Evolutionary conservation across 1,140 invertebrate species (phyloP).

Genomic region (Stenopsyche tienmushanensis): DNA sequence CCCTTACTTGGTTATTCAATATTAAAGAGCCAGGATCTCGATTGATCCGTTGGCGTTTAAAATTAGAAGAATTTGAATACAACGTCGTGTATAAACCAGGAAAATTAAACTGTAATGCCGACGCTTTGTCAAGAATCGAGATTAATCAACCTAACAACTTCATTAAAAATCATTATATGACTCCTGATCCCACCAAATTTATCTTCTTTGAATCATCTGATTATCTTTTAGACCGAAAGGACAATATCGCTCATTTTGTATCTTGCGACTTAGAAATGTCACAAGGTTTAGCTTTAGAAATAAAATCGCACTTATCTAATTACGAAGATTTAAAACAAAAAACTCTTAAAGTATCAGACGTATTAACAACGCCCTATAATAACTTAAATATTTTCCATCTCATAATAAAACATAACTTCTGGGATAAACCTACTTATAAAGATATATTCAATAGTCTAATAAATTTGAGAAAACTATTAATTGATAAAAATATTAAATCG

Average conservation of each 20-base stretch:
- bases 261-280: slow-evolving; percentile 11
- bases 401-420: slow-evolving; percentile 35
- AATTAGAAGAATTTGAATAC: slow-evolving; percentile 51
- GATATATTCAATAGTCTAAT: slow-evolving; percentile 31
- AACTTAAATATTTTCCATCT: slow-evolving; percentile 27
- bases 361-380: neutral
- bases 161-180: too few relatives aligned
- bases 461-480: slow-evolving; percentile 26
- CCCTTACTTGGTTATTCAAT: slow-evolving; percentile 49
- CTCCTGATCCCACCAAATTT: too few relatives aligned
- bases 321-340: slow-evolving; percentile 10
- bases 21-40: slow-evolving; percentile 51
- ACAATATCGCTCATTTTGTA: slow-evolving; percentile 17
- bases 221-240: slow-evolving; percentile 2
- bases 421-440: slow-evolving; percentile 30
- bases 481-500: slow-evolving; percentile 23
- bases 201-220: neutral
- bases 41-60: slow-evolving; percentile 55
- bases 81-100: slow-evolving; percentile 51
- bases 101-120: slow-evolving; percentile 46
- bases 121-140: slow-evolving; percentile 41
- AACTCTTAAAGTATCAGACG: neutral
- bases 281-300: slow-evolving; percentile 6
- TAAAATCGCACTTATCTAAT: neutral
- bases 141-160: too few relatives aligned